Conservation (phyloP, 2,113 vertebrate genomes). For the Seriola rivoliana region DNA sequence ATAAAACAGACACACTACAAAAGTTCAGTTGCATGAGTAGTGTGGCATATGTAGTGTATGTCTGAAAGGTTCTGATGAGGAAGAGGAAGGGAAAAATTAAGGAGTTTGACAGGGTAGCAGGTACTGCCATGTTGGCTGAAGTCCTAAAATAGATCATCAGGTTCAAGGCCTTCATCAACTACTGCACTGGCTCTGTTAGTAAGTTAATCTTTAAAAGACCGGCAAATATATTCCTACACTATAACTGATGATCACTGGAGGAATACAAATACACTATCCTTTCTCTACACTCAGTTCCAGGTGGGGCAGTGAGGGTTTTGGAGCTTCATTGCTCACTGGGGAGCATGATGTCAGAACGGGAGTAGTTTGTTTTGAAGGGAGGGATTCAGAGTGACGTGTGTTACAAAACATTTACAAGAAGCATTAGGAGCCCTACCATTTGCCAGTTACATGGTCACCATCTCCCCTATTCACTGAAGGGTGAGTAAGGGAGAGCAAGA, state of each 20-base stretch:
- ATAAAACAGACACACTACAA: too few species aligned
- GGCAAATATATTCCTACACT: not conserved
- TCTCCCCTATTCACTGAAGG: conserved; percentile 29
- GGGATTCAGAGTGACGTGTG: conserved; percentile 79
- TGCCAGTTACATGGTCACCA: conserved; percentile 67
- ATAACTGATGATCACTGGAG: not conserved
- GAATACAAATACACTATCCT: conserved; percentile 6
- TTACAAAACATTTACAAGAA: conserved; percentile 80
- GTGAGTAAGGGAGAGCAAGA: conserved; percentile 11
- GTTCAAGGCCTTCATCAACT: not conserved
- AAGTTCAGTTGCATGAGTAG: not conserved
- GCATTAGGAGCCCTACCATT: conserved; percentile 37
- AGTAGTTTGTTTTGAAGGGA: conserved; percentile 79
- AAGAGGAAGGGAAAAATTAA: not conserved
- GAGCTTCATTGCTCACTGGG: conserved; percentile 53
- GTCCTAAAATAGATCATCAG: not conserved
- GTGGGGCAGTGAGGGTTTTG: conserved; percentile 34
- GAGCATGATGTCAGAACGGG: conserved; percentile 75
- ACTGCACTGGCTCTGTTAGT: not conserved
- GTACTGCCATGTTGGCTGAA: not conserved
- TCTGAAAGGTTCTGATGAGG: conserved; percentile 5
- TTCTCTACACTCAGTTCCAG: conserved; percentile 17
- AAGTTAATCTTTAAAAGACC: not conserved
- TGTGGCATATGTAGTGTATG: not conserved
- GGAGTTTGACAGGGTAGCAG: not conserved